Percentiles rank a stretch among this genome's conserved stretches.
phyloP scores from a whole-genome alignment of 2,888 invertebrate species.

The Latrodectus hesperus region DNA sequence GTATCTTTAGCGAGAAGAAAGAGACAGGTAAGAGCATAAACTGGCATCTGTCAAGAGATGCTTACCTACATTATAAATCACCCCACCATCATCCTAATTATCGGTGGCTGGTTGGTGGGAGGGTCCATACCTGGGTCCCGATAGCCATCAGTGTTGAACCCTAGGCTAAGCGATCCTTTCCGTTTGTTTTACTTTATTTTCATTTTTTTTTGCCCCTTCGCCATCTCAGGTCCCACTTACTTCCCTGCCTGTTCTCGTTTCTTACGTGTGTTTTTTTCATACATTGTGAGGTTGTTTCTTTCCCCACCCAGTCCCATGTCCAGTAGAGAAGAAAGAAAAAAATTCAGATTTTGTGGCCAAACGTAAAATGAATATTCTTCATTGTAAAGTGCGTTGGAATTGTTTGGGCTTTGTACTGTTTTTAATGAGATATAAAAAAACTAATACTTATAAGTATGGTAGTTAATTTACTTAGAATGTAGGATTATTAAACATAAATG shows the following conservation, averaged over 20 bases:
- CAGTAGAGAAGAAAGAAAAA: too few species aligned
- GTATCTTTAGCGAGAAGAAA: neutral
- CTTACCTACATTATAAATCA: conserved; percentile 65
- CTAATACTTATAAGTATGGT: too few species aligned
- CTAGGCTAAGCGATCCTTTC: conserved; percentile 65
- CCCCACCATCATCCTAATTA: conserved; percentile 66
- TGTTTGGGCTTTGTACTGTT: conserved; percentile 54
- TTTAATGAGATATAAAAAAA: conserved; percentile 42
- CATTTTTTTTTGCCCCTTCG: neutral
- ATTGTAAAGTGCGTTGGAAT: conserved; percentile 61
- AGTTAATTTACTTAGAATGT: too few species aligned
- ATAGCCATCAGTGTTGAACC: conserved; percentile 63
- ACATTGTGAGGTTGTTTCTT: neutral
- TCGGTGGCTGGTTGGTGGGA: conserved; percentile 65
- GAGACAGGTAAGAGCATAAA: conserved; percentile 17
- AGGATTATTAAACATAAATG: too few species aligned
- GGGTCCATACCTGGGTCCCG: conserved; percentile 41
- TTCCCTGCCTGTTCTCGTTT: conserved; percentile 26
- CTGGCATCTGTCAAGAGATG: conserved; percentile 62
- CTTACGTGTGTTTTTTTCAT: conserved; percentile 11
- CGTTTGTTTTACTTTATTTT: conserved; percentile 64
- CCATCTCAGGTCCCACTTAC: neutral
- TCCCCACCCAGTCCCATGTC: neutral
- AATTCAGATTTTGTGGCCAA: neutral
- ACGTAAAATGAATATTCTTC: conserved; percentile 33